phyloP scores from a whole-genome alignment of 2,888 invertebrate species.

The Caenorhabditis parvicauda region DNA sequence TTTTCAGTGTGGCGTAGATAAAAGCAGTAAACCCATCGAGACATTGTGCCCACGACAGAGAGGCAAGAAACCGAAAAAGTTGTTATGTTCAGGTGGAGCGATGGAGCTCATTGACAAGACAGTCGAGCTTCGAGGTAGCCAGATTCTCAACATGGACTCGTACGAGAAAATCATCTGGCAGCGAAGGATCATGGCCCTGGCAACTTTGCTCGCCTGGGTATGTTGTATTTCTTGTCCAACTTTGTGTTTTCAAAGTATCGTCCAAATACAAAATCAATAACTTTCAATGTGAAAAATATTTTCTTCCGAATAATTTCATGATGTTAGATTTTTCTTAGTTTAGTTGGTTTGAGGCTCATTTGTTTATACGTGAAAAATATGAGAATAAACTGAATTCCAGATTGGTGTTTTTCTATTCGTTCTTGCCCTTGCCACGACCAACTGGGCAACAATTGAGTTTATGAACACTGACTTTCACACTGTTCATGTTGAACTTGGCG shows the following conservation, averaged over 20 bases:
- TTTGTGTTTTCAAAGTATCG: not conserved
- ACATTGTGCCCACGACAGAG: too few species aligned
- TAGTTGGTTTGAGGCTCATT: too few species aligned
- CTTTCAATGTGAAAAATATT: too few species aligned
- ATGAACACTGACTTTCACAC: conserved; percentile 47
- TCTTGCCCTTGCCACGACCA: conserved; percentile 49
- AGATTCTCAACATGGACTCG: conserved; percentile 49
- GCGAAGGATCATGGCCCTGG: conserved; percentile 31
- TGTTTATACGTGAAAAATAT: too few species aligned
- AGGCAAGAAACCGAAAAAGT: conserved; percentile 18
- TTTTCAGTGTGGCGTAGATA: too few species aligned
- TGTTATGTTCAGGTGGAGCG: conserved; percentile 23
- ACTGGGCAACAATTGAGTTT: conserved; percentile 53
- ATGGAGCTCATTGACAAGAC: conserved; percentile 58
- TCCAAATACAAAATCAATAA: not conserved
- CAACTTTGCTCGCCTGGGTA: conserved; percentile 36
- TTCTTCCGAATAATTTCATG: too few species aligned
- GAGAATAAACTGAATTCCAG: conserved; percentile 31
- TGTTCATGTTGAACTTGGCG: conserved; percentile 50
- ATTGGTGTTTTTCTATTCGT: conserved; percentile 43
- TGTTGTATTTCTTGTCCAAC: conserved; percentile 1
- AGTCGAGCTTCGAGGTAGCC: conserved; percentile 52
- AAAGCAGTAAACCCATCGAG: too few species aligned
- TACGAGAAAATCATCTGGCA: conserved; percentile 53
- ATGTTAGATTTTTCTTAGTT: too few species aligned